Evolutionary conservation across 2,888 invertebrate genomes (phyloP).

Genomic region (Trichacis sp.): DNA sequence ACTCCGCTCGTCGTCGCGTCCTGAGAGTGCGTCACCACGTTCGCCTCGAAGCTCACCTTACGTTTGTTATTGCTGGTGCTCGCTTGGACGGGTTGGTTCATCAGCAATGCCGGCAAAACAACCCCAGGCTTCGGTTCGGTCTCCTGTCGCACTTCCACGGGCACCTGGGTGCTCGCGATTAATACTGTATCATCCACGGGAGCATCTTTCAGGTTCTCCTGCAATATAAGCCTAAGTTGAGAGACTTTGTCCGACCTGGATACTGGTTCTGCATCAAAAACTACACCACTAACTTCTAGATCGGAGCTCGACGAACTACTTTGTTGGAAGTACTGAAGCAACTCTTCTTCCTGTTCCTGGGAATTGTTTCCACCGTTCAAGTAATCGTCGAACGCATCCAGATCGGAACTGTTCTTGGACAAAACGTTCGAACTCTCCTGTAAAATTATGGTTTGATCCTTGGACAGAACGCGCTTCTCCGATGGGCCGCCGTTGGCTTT

Average conservation of each 20-base stretch:
- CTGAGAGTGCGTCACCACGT: slow-evolving; percentile 59
- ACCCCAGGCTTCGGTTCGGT: slow-evolving; percentile 55
- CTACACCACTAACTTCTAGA: slow-evolving; percentile 48
- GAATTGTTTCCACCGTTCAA: slow-evolving; percentile 81
- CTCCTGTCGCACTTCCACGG: slow-evolving; percentile 54
- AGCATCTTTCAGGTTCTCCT: slow-evolving; percentile 74
- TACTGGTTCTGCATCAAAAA: slow-evolving; percentile 52
- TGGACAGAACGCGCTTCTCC: slow-evolving; percentile 41
- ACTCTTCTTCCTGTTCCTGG: slow-evolving; percentile 86
- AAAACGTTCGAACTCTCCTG: slow-evolving; percentile 47
- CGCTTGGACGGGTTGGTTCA: slow-evolving; percentile 52
- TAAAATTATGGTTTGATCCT: slow-evolving; percentile 49
- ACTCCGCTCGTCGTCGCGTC: slow-evolving; percentile 50
- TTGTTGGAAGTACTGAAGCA: slow-evolving; percentile 85
- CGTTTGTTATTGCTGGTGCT: slow-evolving; percentile 60
- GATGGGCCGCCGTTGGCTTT: slow-evolving; percentile 52
- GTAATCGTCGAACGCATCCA: slow-evolving; percentile 85
- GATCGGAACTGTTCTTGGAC: slow-evolving; percentile 75
- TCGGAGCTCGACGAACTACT: slow-evolving; percentile 68
- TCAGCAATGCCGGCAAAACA: slow-evolving; percentile 63
- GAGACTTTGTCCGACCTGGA: slow-evolving; percentile 77
- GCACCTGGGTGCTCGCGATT: slow-evolving; percentile 28
- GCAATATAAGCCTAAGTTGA: slow-evolving; percentile 79
- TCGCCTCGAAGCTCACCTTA: slow-evolving; percentile 74
- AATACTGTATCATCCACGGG: slow-evolving; percentile 48